Conservation (phyloP, 2,797 vertebrate species). For the Clangula hyemalis region DNA sequence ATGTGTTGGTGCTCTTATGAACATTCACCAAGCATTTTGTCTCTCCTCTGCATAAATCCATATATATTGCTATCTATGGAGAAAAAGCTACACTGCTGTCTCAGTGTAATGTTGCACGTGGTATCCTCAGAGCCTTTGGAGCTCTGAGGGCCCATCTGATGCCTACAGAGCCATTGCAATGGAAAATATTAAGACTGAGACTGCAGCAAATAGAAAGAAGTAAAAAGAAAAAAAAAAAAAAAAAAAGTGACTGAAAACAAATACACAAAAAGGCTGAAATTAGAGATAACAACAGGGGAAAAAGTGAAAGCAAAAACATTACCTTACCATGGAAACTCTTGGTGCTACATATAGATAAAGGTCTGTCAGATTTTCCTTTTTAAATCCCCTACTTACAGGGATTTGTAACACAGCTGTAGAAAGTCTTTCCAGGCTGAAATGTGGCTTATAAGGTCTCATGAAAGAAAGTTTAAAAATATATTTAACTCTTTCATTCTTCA, state of each 20-base stretch:
- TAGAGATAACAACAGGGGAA: neutral
- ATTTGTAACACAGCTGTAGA: slow-evolving; percentile 8
- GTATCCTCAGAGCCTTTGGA: neutral
- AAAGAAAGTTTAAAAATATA: neutral
- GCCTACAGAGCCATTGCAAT: neutral
- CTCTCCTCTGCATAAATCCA: neutral
- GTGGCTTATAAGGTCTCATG: neutral
- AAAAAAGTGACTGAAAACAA: neutral
- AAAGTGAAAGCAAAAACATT: neutral
- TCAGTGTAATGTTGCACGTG: neutral
- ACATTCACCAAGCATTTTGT: neutral
- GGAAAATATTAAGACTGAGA: neutral
- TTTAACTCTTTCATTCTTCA: slow-evolving; percentile 2
- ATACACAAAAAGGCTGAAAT: neutral
- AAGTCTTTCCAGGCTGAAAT: neutral
- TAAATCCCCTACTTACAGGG: slow-evolving; percentile 9
- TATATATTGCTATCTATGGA: neutral
- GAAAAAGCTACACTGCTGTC: neutral
- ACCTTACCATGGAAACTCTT: neutral
- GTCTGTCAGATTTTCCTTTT: slow-evolving; percentile 3
- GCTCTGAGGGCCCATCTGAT: neutral
- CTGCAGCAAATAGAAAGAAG: neutral
- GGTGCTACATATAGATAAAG: neutral
- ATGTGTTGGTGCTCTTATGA: neutral
- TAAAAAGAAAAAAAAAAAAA: neutral